Evolutionary conservation across 2,888 invertebrate genomes (phyloP).

Genomic region (Pinctada fucata): DNA sequence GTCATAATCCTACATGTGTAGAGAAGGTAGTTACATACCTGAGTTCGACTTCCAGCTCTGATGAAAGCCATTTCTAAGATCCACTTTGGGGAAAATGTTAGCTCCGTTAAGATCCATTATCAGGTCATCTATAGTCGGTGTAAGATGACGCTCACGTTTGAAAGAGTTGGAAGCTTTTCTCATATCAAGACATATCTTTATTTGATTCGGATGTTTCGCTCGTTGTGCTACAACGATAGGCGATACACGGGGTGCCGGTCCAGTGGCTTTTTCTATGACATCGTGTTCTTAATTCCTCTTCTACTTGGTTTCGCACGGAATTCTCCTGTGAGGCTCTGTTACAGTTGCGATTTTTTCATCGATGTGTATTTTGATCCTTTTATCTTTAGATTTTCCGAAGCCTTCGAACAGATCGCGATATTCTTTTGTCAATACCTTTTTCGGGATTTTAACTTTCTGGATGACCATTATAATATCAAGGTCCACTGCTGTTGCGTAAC

Average conservation of each 20-base stretch:
- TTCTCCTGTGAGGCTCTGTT: too few species aligned
- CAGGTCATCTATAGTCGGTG: not conserved
- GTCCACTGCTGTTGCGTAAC: too few species aligned
- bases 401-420: too few species aligned
- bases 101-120: not conserved
- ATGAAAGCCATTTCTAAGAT: not conserved
- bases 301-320: too few species aligned
- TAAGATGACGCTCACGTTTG: not conserved
- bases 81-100: not conserved
- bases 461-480: too few species aligned
- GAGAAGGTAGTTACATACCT: not conserved
- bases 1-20: conserved; percentile 1
- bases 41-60: not conserved
- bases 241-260: conserved; percentile 62
- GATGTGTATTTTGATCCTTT: too few species aligned
- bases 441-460: too few species aligned
- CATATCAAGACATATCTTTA: conserved; percentile 58
- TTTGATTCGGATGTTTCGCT: conserved; percentile 41
- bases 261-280: not conserved
- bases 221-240: conserved; percentile 59
- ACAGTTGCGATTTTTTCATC: too few species aligned
- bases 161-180: conserved; percentile 46
- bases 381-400: too few species aligned
- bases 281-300: not conserved
- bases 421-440: too few species aligned